Conservation (phyloP, 2,888 invertebrate genomes). For the Drosophila nr. fundita region DNA sequence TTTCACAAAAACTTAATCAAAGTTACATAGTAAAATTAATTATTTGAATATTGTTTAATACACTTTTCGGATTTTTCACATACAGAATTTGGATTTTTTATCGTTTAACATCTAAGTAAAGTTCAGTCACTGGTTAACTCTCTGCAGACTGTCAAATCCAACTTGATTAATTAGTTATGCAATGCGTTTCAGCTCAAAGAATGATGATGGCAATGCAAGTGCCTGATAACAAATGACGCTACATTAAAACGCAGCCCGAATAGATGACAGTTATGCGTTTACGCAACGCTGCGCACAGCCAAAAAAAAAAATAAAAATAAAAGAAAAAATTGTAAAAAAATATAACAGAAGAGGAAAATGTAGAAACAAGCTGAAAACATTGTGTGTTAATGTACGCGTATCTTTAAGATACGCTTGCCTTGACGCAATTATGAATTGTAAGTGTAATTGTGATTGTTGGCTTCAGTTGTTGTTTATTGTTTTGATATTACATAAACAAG, state of each 20-base stretch:
- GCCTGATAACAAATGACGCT: constrained; percentile 32
- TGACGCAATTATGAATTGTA: constrained; percentile 58
- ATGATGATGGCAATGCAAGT: constrained; percentile 26
- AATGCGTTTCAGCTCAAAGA: constrained; percentile 1
- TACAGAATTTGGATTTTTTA: not conserved
- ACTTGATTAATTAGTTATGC: constrained; percentile 29
- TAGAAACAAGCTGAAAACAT: constrained; percentile 20
- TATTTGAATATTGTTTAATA: not conserved
- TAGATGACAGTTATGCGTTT: constrained; percentile 33
- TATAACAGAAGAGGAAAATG: not conserved
- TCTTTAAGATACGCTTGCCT: constrained; percentile 71
- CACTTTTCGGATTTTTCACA: not conserved
- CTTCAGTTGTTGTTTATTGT: constrained; percentile 10
- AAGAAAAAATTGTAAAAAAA: not conserved
- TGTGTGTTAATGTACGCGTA: constrained; percentile 48
- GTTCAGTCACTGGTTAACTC: not conserved
- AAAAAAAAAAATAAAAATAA: not conserved
- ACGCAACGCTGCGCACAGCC: constrained; percentile 56
- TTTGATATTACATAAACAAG: constrained; percentile 23
- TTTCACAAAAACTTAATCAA: not conserved
- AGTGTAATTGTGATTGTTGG: constrained; percentile 13
- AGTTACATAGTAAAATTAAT: not conserved
- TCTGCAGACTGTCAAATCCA: not conserved
- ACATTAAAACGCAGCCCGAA: constrained; percentile 10
- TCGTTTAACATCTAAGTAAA: not conserved